Evolutionary conservation across 2,797 vertebrate species (phyloP), one percentile per base, ranked within the genome.

Genomic region (Centroberyx gerrardi): DNA sequence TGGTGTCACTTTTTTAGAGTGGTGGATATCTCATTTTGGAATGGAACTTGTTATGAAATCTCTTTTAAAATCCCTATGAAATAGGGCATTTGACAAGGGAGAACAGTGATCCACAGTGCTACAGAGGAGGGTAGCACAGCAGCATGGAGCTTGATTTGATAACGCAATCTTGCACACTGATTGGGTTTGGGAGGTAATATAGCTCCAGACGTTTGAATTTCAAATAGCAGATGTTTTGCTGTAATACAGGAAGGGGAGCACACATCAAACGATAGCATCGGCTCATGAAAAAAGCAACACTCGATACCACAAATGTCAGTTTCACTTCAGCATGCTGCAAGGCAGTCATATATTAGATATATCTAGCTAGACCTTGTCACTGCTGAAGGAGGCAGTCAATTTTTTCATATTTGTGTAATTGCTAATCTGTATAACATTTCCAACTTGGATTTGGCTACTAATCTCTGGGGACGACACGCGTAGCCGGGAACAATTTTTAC

Each of bases 371-470:
- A 85, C 13, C 17, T 18, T 56, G 73, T 84, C 73, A 76, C 46
- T 22, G 71, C 77, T 78, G 71, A 85, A 31, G 80, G 72, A 83
- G 63, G 46, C 65, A 81, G 84, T 81, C 68, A 27, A 9, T 79
- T 81, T 86, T 86, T 74, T 88, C 65, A 79, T 80, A 88, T 92
- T 83, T 88, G 75, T 88, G 75, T 89, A 91, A 92, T 94, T 90
- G 89, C 91, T 92, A 91, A 94, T 94, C 86, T 81, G 83, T 90
- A 84, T 92, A 89, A 87, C 89, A 84, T 92, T 87, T 86, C 82
- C 78, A 86, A 90, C 79, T 90, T 86, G 87, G 91, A 91, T 90
- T 91, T 88, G 90, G 86, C 78, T 78, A 83, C 84, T 93, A 94
- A 95, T 94, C 93, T 91, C 81, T 69, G 80, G 81, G 87, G 86